Evolutionary conservation across 2,888 invertebrate genomes (phyloP).

Genomic region (Drosophila aldrichi): DNA sequence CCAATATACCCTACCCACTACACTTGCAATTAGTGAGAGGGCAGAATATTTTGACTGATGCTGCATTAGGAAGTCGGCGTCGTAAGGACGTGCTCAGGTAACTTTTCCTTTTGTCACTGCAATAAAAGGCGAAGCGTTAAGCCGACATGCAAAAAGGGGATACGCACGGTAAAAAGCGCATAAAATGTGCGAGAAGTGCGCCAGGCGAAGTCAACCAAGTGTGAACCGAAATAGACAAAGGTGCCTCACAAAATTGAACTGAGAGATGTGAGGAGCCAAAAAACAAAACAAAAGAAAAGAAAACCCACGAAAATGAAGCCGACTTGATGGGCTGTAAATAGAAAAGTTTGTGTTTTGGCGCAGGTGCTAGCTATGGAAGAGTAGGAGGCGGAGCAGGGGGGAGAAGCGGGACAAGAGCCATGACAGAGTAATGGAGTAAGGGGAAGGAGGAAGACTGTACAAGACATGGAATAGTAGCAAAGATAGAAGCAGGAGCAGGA

Average conservation of each 20-base stretch:
- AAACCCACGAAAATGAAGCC: constrained; percentile 54
- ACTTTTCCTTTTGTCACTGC: constrained; percentile 58
- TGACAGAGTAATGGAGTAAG: neutral
- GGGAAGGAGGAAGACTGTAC: neutral
- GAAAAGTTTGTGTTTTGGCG: constrained; percentile 59
- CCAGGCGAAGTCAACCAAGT: constrained; percentile 41
- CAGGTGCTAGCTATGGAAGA: constrained; percentile 51
- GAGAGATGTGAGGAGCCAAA: neutral
- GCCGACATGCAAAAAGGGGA: constrained; percentile 69
- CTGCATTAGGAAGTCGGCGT: neutral
- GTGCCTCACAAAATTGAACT: constrained; percentile 11
- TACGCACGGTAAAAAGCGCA: constrained; percentile 70
- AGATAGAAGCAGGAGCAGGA: neutral
- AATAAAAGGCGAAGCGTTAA: constrained; percentile 59
- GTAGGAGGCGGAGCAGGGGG: neutral
- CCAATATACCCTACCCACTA: neutral
- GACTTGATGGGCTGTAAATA: constrained; percentile 72
- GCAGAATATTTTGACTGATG: constrained; percentile 2
- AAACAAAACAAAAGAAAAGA: constrained; percentile 4
- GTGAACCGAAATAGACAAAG: constrained; percentile 37
- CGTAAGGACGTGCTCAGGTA: constrained; percentile 44
- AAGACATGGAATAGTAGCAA: neutral
- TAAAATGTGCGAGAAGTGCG: constrained; percentile 60
- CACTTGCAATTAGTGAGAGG: neutral
- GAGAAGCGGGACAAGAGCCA: neutral